Percentiles rank a stretch among this genome's conserved stretches.
These are phyloP conservation scores for Diabrotica balteata DNA, from an alignment of 2,888 invertebrate genomes.

Conservation along the genomic window DNA sequence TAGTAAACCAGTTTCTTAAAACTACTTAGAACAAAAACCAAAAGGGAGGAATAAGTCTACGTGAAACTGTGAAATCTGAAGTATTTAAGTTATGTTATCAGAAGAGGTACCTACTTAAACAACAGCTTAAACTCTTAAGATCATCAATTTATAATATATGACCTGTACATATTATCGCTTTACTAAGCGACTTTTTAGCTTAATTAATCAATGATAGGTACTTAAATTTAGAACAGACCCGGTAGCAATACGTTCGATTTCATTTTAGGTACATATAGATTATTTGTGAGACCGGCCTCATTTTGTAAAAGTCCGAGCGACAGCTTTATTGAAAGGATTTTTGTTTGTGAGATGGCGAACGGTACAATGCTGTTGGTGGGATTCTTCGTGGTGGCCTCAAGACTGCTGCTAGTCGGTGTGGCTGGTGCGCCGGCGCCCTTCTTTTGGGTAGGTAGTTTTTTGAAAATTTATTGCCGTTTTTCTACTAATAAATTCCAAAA, in stretches of 20 bases:
- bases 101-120: too few species aligned
- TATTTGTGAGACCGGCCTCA: slow-evolving; percentile 35
- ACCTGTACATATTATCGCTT: too few species aligned
- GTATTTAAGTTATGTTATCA: too few species aligned
- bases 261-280: slow-evolving; percentile 32
- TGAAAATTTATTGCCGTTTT: background rate
- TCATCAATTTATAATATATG: too few species aligned
- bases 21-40: too few species aligned
- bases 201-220: too few species aligned
- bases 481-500: background rate
- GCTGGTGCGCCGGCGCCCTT: slow-evolving; percentile 30
- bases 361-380: slow-evolving; percentile 47
- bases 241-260: slow-evolving; percentile 12
- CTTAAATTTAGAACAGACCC: too few species aligned
- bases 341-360: slow-evolving; percentile 42
- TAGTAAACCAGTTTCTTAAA: too few species aligned
- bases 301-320: slow-evolving; percentile 40
- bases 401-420: slow-evolving; percentile 34
- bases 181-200: too few species aligned
- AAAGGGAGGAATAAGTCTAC: too few species aligned
- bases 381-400: slow-evolving; percentile 43
- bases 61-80: too few species aligned
- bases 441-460: slow-evolving; percentile 33
- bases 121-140: too few species aligned
- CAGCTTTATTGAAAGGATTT: slow-evolving; percentile 47